These are phyloP conservation scores for Drepanosiphum platanoidis DNA, from an alignment of 2,888 invertebrate genomes.

Conservation along the genomic window DNA sequence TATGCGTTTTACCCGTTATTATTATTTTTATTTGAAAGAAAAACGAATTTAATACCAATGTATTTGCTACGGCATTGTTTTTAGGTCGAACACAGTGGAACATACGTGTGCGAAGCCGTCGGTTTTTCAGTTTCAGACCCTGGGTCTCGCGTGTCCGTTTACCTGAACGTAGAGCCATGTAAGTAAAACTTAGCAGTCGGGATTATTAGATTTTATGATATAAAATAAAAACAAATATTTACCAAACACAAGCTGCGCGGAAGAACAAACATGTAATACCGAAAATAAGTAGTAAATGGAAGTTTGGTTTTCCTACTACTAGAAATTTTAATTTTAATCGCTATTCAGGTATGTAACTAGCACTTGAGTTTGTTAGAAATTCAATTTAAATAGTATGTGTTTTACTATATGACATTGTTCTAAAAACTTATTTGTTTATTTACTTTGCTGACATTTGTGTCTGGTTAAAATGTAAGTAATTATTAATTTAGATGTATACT, in stretches of 20 bases:
- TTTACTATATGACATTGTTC: too few relatives aligned
- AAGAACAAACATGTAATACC: constrained; percentile 47
- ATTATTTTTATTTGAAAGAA: background rate
- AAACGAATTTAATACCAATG: background rate
- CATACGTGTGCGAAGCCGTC: constrained; percentile 85
- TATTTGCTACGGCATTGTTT: constrained; percentile 57
- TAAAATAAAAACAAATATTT: constrained; percentile 7
- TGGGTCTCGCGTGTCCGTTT: constrained; percentile 76
- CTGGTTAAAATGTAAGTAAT: constrained; percentile 28
- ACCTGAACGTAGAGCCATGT: constrained; percentile 81
- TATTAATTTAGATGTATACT: background rate
- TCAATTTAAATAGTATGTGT: background rate
- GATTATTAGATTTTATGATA: background rate
- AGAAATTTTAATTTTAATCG: constrained; percentile 44
- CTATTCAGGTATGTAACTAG: constrained; percentile 52
- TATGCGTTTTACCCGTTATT: background rate
- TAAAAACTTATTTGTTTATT: constrained; percentile 24
- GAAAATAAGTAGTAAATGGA: constrained; percentile 44
- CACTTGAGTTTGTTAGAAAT: background rate
- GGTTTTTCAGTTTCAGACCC: constrained; percentile 73
- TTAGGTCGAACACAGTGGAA: constrained; percentile 79
- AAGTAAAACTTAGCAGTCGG: constrained; percentile 68
- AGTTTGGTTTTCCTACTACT: constrained; percentile 28
- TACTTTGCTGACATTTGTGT: constrained; percentile 11
- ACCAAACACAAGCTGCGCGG: constrained; percentile 40